Percentiles rank a stretch among this genome's conserved stretches.
These are phyloP conservation scores for Tyto alba DNA, from an alignment of 2,113 vertebrate species.

Conservation along the genomic window DNA sequence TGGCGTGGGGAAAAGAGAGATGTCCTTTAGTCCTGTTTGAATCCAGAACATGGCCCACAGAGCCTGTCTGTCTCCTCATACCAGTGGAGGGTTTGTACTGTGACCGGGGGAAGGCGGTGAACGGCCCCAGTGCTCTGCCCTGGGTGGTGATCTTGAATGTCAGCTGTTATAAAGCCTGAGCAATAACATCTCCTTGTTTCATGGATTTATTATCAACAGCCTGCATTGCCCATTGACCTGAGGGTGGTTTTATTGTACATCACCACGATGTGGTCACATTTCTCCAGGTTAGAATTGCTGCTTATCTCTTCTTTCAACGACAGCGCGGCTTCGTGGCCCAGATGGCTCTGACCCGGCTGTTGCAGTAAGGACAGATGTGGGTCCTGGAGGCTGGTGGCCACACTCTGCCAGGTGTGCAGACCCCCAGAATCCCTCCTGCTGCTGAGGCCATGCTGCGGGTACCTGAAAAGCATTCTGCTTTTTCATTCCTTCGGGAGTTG, in stretches of 20 bases:
- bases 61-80: neutral
- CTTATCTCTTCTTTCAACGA: neutral
- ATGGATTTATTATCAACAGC: conserved; percentile 47
- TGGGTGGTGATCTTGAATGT: conserved; percentile 43
- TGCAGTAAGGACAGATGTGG: neutral
- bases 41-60: neutral
- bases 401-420: accelerated
- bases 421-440: neutral
- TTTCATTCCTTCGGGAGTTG: neutral
- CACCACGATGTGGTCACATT: conserved; percentile 32
- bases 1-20: neutral
- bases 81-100: neutral
- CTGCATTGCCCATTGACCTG: conserved; percentile 42
- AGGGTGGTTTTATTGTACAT: conserved; percentile 44
- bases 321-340: neutral
- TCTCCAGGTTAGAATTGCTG: conserved; percentile 12
- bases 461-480: neutral
- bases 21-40: neutral
- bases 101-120: neutral
- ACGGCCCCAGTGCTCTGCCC: neutral
- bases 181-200: conserved; percentile 28
- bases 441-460: neutral
- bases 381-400: neutral
- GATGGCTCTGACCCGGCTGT: neutral
- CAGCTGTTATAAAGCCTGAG: conserved; percentile 23